Evolutionary conservation across 2,113 vertebrate genomes (phyloP), one percentile per base, ranked within the genome.

Genomic region (Redunca redunca): DNA sequence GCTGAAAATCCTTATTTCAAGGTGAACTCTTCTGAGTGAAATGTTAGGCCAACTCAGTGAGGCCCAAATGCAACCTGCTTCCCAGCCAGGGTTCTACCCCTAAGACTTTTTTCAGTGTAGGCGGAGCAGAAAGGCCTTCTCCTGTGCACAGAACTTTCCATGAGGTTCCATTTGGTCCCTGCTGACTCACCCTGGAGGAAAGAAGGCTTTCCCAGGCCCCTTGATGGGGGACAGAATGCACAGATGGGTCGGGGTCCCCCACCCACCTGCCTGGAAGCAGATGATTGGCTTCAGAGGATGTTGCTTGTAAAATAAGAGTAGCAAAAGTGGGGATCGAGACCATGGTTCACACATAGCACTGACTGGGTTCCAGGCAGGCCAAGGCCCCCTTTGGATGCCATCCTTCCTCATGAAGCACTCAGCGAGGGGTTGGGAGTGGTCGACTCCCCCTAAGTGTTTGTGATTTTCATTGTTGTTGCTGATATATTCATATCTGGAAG

Each of bases 261-360:
- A 4, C 13, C 46, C 4, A 4, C 17, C 46, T 9, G 30, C 40
- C 93, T 36, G 11, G 16, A 67, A 43, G 25, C 12, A 33, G 15
- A 52, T 25, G 30, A 11, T 10, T 25, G 5, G 25, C 30, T 46
- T 48, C 25, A 5, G 46, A 23, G 3, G 57, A 36, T 0, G 11
- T 12, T 0, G 3, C 7, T 46, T 40, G 3, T 50, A 11, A 78
- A 58, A 25, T 2, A 8, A 3, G 0, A 17, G n/a, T 1, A 3
- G n/a, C 21, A 10, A 1, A 7, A 21, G 2, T 2, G 30, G 12
- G 11, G 3, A 26, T 21, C 3, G 0, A 9, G 23, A 23, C 12
- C 10, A 6, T 26, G 3, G 25, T 9, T 2, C 5, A 16, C 0
- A 2, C 0, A 6, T 1, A 2, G 7, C 53, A 13, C 43, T 15